phyloP scores from a whole-genome alignment of 2,888 invertebrate species.

The Mesorhabditis sp. region DNA sequence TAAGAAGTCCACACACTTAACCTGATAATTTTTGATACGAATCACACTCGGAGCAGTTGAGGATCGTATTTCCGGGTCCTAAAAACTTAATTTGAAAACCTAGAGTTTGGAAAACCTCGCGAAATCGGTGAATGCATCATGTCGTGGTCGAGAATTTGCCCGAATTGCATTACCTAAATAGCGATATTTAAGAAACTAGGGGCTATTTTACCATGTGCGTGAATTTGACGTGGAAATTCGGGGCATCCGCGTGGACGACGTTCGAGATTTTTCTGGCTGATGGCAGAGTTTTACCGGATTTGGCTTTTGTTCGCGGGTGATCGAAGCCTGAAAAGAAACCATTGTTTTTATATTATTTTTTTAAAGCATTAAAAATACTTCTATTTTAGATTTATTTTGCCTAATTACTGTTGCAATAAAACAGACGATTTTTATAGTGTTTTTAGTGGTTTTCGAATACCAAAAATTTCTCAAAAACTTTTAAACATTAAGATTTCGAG shows the following conservation, averaged over 20 bases:
- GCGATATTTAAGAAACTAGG: background rate
- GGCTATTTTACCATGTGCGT: conserved; percentile 47
- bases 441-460: no score
- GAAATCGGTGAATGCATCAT: conserved; percentile 84
- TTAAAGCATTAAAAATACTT: background rate
- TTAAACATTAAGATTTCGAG: no score
- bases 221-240: conserved; percentile 49
- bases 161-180: conserved; percentile 78
- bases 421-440: no score
- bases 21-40: conserved; percentile 78
- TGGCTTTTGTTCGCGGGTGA: conserved; percentile 42
- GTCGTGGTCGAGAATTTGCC: conserved; percentile 89
- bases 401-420: no score
- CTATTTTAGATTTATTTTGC: background rate
- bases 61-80: conserved; percentile 51
- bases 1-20: background rate
- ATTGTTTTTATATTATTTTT: background rate
- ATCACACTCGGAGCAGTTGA: conserved; percentile 71
- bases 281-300: conserved; percentile 45
- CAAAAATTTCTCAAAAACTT: no score
- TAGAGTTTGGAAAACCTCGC: conserved; percentile 51
- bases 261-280: conserved; percentile 49
- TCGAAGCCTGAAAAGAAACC: conserved; percentile 43
- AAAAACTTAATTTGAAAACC: background rate
- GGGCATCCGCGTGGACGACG: conserved; percentile 44